Conservation (phyloP, 2,113 vertebrate species). For the Plestiodon gilberti region DNA sequence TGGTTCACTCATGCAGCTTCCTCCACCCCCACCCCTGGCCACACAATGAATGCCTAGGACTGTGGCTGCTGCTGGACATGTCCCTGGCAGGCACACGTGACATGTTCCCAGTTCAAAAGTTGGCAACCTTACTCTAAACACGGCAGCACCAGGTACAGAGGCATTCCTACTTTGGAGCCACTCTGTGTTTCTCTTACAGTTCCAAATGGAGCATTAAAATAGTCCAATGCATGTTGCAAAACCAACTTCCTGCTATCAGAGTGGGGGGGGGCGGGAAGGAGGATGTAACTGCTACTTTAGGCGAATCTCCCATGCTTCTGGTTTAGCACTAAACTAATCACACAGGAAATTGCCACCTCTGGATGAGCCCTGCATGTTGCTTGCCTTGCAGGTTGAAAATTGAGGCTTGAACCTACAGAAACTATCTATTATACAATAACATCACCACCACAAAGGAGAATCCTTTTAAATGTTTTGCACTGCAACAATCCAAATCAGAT, state of each 20-base stretch:
- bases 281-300: not conserved
- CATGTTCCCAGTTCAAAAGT: not conserved
- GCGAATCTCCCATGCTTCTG: not conserved
- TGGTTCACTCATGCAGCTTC: not conserved
- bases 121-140: not conserved
- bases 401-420: not conserved
- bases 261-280: not conserved
- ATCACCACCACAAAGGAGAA: not conserved
- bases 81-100: too few relatives aligned
- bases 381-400: not conserved
- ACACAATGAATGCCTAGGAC: too few relatives aligned
- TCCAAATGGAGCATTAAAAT: not conserved
- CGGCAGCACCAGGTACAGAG: not conserved
- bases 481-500: not conserved
- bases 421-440: not conserved
- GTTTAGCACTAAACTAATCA: not conserved
- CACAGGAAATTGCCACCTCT: not conserved
- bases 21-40: not conserved
- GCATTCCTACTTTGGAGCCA: not conserved
- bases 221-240: not conserved
- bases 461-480: slow-evolving; percentile 1
- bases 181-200: not conserved
- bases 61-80: too few relatives aligned
- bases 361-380: not conserved
- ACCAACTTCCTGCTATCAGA: not conserved